These are phyloP conservation scores for Ivindomyrus marchei DNA, from an alignment of 2,113 vertebrate species.

Conservation along the genomic window DNA sequence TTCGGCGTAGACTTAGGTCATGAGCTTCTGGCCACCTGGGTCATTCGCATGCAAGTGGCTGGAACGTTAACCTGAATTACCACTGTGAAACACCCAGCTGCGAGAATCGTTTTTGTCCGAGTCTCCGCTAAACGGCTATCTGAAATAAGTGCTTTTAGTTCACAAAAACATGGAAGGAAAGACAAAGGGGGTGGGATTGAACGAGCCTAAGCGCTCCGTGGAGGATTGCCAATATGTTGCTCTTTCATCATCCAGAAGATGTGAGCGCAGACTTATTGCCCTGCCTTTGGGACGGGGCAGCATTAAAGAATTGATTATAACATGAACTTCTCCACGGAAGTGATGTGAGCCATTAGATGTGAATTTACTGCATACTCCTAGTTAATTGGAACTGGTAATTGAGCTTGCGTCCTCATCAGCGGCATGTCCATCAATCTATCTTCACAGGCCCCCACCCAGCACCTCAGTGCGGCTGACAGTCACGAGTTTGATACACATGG, in stretches of 20 bases:
- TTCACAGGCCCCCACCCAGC: not conserved
- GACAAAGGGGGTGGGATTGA: slow-evolving; percentile 29
- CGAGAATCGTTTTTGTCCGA: not conserved
- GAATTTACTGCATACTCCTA: slow-evolving; percentile 29
- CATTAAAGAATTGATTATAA: slow-evolving; percentile 46
- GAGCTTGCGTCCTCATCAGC: slow-evolving; percentile 13
- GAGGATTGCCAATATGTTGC: slow-evolving; percentile 56
- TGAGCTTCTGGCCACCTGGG: not conserved
- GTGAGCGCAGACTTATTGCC: slow-evolving; percentile 38
- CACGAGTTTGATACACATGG: slow-evolving; percentile 27
- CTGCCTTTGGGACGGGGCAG: slow-evolving; percentile 37
- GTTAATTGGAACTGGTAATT: slow-evolving; percentile 42
- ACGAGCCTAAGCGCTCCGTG: slow-evolving; percentile 42
- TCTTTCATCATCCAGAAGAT: slow-evolving; percentile 53
- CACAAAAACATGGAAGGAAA: slow-evolving; percentile 37
- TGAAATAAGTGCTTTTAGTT: slow-evolving; percentile 1
- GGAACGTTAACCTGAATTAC: not conserved
- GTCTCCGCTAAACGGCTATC: not conserved
- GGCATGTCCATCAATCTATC: not conserved
- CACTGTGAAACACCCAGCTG: not conserved
- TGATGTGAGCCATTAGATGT: slow-evolving; percentile 34
- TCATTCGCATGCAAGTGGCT: not conserved
- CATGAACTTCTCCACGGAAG: slow-evolving; percentile 32
- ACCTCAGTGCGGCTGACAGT: slow-evolving; percentile 15
- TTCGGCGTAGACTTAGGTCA: not conserved